Conservation (phyloP, 2,888 invertebrate species). For the Latrodectus elegans region DNA sequence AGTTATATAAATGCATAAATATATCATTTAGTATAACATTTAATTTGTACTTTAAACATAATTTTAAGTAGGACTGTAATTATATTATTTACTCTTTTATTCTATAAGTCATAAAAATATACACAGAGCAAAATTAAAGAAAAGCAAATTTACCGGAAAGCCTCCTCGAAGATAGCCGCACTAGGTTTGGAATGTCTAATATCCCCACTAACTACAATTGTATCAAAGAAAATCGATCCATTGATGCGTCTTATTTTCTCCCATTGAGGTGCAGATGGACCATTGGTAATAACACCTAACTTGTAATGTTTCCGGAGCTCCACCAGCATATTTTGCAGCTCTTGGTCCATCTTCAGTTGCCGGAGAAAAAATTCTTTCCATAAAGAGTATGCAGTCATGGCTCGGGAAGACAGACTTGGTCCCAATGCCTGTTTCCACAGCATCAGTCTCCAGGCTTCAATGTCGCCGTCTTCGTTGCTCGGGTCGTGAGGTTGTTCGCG, state of each 20-base stretch:
- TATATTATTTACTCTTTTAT: too few species aligned
- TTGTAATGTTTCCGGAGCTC: slow-evolving; percentile 81
- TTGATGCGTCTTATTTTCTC: slow-evolving; percentile 82
- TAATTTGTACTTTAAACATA: too few species aligned
- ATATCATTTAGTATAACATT: too few species aligned
- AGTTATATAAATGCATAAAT: too few species aligned
- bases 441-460: slow-evolving; percentile 86
- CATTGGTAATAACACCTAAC: slow-evolving; percentile 85
- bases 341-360: slow-evolving; percentile 82
- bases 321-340: slow-evolving; percentile 82
- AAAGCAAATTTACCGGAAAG: slow-evolving; percentile 77
- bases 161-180: slow-evolving; percentile 85
- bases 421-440: slow-evolving; percentile 87
- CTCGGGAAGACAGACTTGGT: slow-evolving; percentile 82
- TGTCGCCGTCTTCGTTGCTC: slow-evolving; percentile 77
- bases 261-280: slow-evolving; percentile 90
- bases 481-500: slow-evolving; percentile 88
- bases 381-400: slow-evolving; percentile 83
- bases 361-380: slow-evolving; percentile 88
- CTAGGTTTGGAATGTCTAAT: slow-evolving; percentile 90
- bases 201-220: slow-evolving; percentile 83
- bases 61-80: too few species aligned
- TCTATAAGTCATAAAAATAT: too few species aligned
- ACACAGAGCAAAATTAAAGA: too few species aligned
- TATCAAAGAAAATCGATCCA: slow-evolving; percentile 70